phyloP scores from a whole-genome alignment of 92 coral and sea anemone genomes.

The Siderastrea radians region DNA sequence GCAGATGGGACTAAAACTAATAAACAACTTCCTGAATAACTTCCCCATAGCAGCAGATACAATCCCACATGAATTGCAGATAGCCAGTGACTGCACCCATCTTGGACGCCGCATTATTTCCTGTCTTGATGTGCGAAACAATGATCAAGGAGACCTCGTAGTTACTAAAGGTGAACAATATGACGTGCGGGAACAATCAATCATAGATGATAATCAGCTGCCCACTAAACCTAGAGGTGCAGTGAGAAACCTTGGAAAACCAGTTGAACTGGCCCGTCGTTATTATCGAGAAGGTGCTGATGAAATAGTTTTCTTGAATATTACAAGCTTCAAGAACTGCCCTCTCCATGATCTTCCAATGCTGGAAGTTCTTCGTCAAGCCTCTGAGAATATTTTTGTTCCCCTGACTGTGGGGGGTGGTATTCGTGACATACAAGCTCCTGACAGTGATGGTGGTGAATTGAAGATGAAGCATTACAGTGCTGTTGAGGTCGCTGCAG shows the following conservation, averaged over 20 bases:
- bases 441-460: background rate
- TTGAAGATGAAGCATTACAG: slow-evolving; percentile 39
- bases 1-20: slow-evolving; percentile 44
- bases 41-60: slow-evolving; percentile 2
- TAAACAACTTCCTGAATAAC: slow-evolving; percentile 39
- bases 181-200: slow-evolving; percentile 58
- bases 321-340: slow-evolving; percentile 67
- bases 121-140: slow-evolving; percentile 65
- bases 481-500: slow-evolving; percentile 70
- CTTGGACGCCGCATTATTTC: slow-evolving; percentile 68
- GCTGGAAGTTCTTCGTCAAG: slow-evolving; percentile 63
- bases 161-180: slow-evolving; percentile 75
- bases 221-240: slow-evolving; percentile 40
- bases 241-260: slow-evolving; percentile 64
- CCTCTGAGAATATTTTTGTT: slow-evolving; percentile 69
- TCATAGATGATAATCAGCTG: background rate
- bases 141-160: slow-evolving; percentile 68
- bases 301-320: slow-evolving; percentile 69
- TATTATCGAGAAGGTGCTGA: slow-evolving; percentile 69
- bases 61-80: slow-evolving; percentile 11
- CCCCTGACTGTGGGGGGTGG: slow-evolving; percentile 77
- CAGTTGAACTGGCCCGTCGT: slow-evolving; percentile 62
- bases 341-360: slow-evolving; percentile 71
- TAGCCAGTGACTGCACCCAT: slow-evolving; percentile 35
- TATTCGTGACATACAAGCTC: slow-evolving; percentile 56